Base-by-base conservation (phyloP, 2,113 vertebrate genomes). In the Dendrocopos noguchii region DNA sequence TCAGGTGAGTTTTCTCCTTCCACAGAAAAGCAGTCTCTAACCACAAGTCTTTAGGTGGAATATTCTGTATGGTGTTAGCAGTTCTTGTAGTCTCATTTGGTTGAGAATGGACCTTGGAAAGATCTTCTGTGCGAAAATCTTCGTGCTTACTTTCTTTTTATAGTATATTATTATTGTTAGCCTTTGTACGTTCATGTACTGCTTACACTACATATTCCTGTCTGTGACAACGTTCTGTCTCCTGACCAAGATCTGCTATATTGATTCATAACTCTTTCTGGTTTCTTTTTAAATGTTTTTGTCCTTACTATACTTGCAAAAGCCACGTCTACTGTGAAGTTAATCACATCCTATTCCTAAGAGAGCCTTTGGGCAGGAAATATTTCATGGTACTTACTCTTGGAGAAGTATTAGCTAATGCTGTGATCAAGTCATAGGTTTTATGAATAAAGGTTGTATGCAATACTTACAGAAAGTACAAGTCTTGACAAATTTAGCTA, bases 101-200 rank as follows among this genome's bases (percentile, higher is more conserved):
- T 78, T 57, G 28, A 47, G 53, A 91, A 79, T 84, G 55, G 67
- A 57, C 28, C 82, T 64, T 55, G n/a, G 25, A 33, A 80, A 44
- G 15, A 81, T 92, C 18, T 9, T 80, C 8, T 63, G 33, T 55
- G n/a, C 27, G 31, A 57, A 70, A 42, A 84, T 83, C 42, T 84
- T 92, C 84, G 44, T 80, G 91, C 65, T 92, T 88, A 78, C 68
- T 93, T 93, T 93, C 53, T 73, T 91, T 93, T 90, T 83, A 15
- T 74, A 47, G 59, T 87, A 76, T 75, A 44, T 93, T 93, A 82
- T 79, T 76, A 25, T 80, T 72, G 29, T 87, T 92, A 67, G 17
- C 10, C 9, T 77, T 79, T 80, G 31, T 56, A 16, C 3, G 2
- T 63, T 34, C 64, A 57, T 85, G 47, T 72, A 28, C 25, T 53